These are phyloP conservation scores for Drosophila cognata DNA, from an alignment of 2,888 invertebrate species.

Conservation along the genomic window DNA sequence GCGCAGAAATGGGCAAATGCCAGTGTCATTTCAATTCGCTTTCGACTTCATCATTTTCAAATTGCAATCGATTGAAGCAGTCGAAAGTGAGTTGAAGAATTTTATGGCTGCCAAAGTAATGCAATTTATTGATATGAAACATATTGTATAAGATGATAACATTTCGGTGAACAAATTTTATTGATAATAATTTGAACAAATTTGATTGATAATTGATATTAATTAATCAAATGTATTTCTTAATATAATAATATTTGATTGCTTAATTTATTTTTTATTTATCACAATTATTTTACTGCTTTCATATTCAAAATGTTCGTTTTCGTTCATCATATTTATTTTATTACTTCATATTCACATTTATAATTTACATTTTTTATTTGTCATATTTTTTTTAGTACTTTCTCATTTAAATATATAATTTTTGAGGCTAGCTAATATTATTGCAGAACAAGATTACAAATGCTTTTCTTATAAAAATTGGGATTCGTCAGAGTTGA, in stretches of 20 bases:
- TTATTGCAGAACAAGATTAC: neutral
- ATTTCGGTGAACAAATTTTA: rapidly evolving
- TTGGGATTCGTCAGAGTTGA: neutral
- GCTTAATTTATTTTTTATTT: neutral
- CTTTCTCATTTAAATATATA: neutral
- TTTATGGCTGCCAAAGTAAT: neutral
- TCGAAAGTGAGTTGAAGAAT: neutral
- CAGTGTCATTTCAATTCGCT: neutral
- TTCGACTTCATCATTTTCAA: slow-evolving; percentile 1
- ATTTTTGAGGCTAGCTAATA: too few relatives aligned
- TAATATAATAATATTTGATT: neutral
- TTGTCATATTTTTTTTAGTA: neutral
- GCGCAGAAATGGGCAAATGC: slow-evolving; percentile 1
- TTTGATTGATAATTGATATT: neutral
- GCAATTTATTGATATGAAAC: neutral
- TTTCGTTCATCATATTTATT: neutral
- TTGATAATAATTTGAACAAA: neutral
- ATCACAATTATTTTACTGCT: neutral
- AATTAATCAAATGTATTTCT: neutral
- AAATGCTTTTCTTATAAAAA: neutral
- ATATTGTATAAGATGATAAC: neutral
- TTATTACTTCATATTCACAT: neutral
- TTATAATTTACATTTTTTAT: neutral
- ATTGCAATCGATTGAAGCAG: slow-evolving; percentile 29
- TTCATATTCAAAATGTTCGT: neutral